Evolutionary conservation across 2,797 vertebrate species (phyloP), one percentile per base, ranked within the genome.

Genomic region (Poecilia gillii): DNA sequence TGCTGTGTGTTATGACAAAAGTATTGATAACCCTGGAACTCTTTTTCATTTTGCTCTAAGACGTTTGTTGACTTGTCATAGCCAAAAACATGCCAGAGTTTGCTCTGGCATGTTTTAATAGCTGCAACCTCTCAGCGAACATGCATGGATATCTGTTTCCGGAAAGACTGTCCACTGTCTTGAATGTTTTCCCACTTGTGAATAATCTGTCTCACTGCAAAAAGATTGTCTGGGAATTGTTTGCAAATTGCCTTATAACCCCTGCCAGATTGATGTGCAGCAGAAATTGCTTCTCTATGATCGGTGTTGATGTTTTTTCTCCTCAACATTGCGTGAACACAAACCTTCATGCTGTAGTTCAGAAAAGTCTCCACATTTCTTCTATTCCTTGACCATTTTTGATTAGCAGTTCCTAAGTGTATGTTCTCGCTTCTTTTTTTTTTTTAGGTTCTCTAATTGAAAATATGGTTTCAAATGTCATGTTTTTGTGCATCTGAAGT

Each of bases 131-230:
- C 43, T 31, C 25, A 46, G n/a, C 12, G 28, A 36, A 75, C n/a
- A 45, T 25, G 16, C 55, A 23, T 28, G 41, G 4, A 13, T 6
- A 11, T 62, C 41, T 3, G 45, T 59, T 47, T 46, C 43, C 25
- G 7, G 73, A 43, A 41, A 74, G 53, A 74, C 53, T 43, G 33
- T 2, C 39, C 16, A 45, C 25, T 75, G 41, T 64, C 74, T 75
- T 75, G 74, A 47, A 75, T 46, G 68, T 72, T 45, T 72, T 45
- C 13, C 13, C 68, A 45, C 43, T 72, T 28, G 64, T 68, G 20
- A 68, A 72, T 46, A 62, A 75, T 62, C 41, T 59, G 18, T 75
- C 74, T 75, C 74, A 62, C 55, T 75, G 74, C 14, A 31, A 59
- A 62, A 62, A n/a, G 39, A 75, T 45, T 5, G 53, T 28, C n/a